Evolutionary conservation across 1,140 invertebrate genomes (phyloP).

Genomic region (Calosoma granatense): DNA sequence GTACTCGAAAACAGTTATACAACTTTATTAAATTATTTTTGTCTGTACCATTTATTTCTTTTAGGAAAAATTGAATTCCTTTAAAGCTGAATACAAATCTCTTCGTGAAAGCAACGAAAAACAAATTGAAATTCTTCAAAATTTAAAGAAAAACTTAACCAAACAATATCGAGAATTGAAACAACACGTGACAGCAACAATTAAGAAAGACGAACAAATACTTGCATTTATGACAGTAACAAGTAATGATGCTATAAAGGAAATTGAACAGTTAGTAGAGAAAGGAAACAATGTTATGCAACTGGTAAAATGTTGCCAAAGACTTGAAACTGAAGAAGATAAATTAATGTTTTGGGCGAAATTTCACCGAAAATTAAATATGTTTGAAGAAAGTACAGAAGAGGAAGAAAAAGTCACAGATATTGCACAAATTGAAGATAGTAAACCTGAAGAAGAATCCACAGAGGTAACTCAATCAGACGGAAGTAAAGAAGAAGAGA

Average conservation of each 20-base stretch:
- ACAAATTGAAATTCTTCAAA: slow-evolving; percentile 9
- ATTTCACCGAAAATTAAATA: background rate
- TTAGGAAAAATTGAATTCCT: no score
- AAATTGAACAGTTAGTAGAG: slow-evolving; percentile 16
- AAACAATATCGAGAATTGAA: slow-evolving; percentile 1
- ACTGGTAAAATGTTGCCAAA: slow-evolving; percentile 22
- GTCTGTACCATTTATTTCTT: no score
- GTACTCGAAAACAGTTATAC: no score
- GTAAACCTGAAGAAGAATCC: background rate
- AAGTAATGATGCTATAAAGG: slow-evolving; percentile 19
- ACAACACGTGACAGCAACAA: background rate
- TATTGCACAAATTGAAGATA: slow-evolving; percentile 3
- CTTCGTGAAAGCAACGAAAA: slow-evolving; percentile 4
- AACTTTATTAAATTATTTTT: no score
- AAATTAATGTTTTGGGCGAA: slow-evolving; percentile 13
- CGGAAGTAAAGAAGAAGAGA: background rate
- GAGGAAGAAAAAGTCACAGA: no score
- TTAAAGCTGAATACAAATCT: no score
- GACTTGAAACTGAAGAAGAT: slow-evolving; percentile 27
- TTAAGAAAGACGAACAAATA: slow-evolving; percentile 22
- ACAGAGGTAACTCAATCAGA: no score
- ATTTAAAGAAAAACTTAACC: background rate
- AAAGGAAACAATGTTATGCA: slow-evolving; percentile 23
- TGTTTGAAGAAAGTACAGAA: slow-evolving; percentile 9
- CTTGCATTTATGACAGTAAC: slow-evolving; percentile 18